phyloP scores from a whole-genome alignment of 2,113 vertebrate genomes.

The Melanotaenia duboulayi region DNA sequence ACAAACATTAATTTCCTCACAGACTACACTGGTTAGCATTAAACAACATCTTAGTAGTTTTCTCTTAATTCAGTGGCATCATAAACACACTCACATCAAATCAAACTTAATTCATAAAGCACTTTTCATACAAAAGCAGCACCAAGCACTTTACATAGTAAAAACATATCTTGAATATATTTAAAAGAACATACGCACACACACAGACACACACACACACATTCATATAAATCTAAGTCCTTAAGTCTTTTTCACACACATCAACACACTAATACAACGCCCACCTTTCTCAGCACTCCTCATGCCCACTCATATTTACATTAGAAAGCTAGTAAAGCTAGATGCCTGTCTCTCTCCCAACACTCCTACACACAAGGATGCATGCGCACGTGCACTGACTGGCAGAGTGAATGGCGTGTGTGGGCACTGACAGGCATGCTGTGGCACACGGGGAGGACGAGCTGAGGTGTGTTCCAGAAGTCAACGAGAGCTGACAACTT shows the following conservation, averaged over 20 bases:
- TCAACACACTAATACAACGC: too few species aligned
- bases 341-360: background rate
- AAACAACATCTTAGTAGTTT: background rate
- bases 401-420: constrained; percentile 17
- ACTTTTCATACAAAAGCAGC: too few species aligned
- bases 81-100: background rate
- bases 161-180: too few species aligned
- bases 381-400: constrained; percentile 4
- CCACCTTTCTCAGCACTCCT: background rate
- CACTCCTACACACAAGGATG: constrained; percentile 17
- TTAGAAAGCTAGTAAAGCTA: constrained; percentile 12
- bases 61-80: constrained; percentile 4
- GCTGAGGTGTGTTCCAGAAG: constrained; percentile 43
- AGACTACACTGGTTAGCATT: background rate
- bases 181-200: too few species aligned
- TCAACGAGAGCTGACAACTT: constrained; percentile 57
- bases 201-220: too few species aligned
- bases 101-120: too few species aligned
- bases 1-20: background rate
- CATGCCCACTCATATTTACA: constrained; percentile 33
- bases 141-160: too few species aligned
- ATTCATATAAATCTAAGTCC: too few species aligned
- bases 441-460: constrained; percentile 32
- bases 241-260: too few species aligned
- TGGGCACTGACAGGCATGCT: constrained; percentile 47